These are phyloP conservation scores for Laspeyria flexula DNA, from an alignment of 2,888 invertebrate species.

Conservation along the genomic window DNA sequence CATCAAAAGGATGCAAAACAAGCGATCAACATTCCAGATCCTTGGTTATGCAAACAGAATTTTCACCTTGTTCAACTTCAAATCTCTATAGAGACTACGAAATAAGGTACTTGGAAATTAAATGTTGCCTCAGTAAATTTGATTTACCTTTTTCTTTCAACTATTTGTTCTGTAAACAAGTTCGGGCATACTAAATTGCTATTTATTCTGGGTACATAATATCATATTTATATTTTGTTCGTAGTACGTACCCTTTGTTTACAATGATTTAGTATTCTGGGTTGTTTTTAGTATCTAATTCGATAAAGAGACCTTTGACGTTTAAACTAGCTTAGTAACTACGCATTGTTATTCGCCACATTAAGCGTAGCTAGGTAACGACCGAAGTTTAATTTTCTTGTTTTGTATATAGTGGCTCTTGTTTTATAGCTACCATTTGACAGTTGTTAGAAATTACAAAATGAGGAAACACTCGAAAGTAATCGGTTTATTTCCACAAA, in stretches of 20 bases:
- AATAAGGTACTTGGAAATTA: conserved; percentile 45
- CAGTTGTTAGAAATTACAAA: too few species aligned
- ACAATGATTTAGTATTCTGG: conserved; percentile 4
- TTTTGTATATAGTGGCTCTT: too few species aligned
- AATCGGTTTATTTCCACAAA: too few species aligned
- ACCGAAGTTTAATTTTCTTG: too few species aligned
- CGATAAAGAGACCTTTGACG: not conserved
- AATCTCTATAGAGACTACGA: conserved; percentile 33
- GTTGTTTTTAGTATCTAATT: not conserved
- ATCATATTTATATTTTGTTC: conserved; percentile 30
- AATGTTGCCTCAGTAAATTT: conserved; percentile 46
- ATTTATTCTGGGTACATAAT: conserved; percentile 20
- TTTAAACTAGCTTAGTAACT: too few species aligned
- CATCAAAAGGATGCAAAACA: conserved; percentile 30
- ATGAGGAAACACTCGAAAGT: too few species aligned
- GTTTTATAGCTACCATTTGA: too few species aligned
- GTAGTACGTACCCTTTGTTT: conserved; percentile 18
- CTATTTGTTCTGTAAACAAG: conserved; percentile 39
- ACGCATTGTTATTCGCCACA: too few species aligned
- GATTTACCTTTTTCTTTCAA: conserved; percentile 49
- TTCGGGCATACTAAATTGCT: conserved; percentile 24
- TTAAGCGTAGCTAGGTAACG: too few species aligned
- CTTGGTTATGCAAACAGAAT: conserved; percentile 39
- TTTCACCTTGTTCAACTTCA: conserved; percentile 33
- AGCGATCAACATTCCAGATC: conserved; percentile 26